phyloP scores from a whole-genome alignment of 2,113 vertebrate species.

The Phalacrocorax pelagicus region DNA sequence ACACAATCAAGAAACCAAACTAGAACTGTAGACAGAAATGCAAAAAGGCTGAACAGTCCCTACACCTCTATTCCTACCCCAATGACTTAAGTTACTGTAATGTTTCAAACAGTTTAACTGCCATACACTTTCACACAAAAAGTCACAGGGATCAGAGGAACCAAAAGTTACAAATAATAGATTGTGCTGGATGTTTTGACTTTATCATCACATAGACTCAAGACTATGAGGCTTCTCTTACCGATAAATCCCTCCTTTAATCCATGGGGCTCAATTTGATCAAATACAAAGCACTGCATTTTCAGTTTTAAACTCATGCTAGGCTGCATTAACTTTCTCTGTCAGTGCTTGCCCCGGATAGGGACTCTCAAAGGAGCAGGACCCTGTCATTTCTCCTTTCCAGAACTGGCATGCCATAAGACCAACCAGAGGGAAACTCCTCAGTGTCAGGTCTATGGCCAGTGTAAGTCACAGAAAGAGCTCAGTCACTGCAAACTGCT shows the following conservation, averaged over 20 bases:
- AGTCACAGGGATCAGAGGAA: neutral
- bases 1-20: neutral
- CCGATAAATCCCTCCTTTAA: neutral
- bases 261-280: neutral
- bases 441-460: neutral
- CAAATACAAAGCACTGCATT: neutral
- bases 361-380: neutral
- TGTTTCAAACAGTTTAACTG: neutral
- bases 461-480: neutral
- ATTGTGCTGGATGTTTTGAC: neutral
- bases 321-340: neutral
- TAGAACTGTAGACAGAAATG: neutral
- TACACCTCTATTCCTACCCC: neutral
- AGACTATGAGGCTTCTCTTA: neutral
- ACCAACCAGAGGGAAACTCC: neutral
- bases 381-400: neutral
- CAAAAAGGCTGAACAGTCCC: neutral
- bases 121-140: neutral
- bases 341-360: neutral
- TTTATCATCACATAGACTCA: neutral
- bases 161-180: neutral
- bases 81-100: constrained; percentile 7
- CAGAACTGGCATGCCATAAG: neutral
- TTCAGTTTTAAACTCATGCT: neutral
- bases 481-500: neutral